Conservation (phyloP, 2,888 invertebrate genomes). For the Cabera pusaria region DNA sequence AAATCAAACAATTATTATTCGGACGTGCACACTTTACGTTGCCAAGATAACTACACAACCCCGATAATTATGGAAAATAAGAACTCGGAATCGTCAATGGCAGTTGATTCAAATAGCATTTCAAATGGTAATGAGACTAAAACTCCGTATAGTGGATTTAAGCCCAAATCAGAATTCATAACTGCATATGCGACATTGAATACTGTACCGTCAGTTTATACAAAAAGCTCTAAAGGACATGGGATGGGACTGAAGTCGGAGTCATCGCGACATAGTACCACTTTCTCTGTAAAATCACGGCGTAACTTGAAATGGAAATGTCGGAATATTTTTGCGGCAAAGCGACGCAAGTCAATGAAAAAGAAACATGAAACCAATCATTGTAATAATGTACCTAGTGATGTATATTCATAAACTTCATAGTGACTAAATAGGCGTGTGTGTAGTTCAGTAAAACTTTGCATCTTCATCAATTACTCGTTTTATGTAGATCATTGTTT, state of each 20-base stretch:
- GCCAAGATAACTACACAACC: slow-evolving; percentile 60
- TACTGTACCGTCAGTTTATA: slow-evolving; percentile 17
- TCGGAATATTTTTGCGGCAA: slow-evolving; percentile 52
- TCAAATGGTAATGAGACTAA: slow-evolving; percentile 44
- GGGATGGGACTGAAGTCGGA: too few species aligned
- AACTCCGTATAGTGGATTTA: slow-evolving; percentile 18
- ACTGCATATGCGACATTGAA: slow-evolving; percentile 15
- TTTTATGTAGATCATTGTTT: too few species aligned
- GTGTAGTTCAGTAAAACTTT: too few species aligned
- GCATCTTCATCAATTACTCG: too few species aligned
- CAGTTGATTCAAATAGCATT: slow-evolving; percentile 48
- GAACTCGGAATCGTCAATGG: slow-evolving; percentile 44
- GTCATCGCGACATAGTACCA: slow-evolving; percentile 19
- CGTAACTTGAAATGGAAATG: slow-evolving; percentile 50
- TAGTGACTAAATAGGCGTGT: too few species aligned
- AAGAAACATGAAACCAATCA: slow-evolving; percentile 2
- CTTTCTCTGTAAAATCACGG: slow-evolving; percentile 43
- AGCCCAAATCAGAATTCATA: slow-evolving; percentile 21
- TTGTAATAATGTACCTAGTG: too few species aligned
- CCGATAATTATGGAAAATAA: slow-evolving; percentile 48
- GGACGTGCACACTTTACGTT: slow-evolving; percentile 53
- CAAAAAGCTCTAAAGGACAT: slow-evolving; percentile 22
- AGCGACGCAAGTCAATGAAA: slow-evolving; percentile 43
- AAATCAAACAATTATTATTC: slow-evolving; percentile 48
- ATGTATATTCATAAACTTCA: too few species aligned